A percentile compares a stretch with the other conserved stretches of the same genome.
Evolutionary conservation across 1,140 invertebrate genomes (phyloP).

Genomic region (Drosophila cardini): DNA sequence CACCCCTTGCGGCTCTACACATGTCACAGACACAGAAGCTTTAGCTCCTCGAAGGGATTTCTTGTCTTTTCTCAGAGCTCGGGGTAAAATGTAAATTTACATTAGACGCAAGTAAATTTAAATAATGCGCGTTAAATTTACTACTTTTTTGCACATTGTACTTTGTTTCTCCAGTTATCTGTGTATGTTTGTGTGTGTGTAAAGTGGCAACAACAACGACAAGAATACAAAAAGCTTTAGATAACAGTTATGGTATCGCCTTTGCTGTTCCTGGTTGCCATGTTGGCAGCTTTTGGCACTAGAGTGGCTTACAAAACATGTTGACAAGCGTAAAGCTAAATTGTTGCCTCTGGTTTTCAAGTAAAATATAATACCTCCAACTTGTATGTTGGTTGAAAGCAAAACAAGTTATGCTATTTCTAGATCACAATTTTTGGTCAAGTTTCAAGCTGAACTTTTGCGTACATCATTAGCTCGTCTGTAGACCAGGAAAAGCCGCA

Average conservation of each 20-base stretch:
- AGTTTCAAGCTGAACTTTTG: not conserved
- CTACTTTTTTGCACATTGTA: conserved; percentile 66
- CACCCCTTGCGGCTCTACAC: conserved; percentile 20
- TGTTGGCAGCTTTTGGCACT: conserved; percentile 49
- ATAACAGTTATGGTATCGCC: conserved; percentile 77
- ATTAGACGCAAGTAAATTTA: conserved; percentile 81
- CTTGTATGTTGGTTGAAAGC: not conserved
- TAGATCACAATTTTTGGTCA: conserved; percentile 3
- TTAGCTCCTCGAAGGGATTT: conserved; percentile 71
- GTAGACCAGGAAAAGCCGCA: not conserved
- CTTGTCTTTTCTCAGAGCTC: conserved; percentile 37
- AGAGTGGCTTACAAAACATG: conserved; percentile 72
- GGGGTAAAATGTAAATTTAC: conserved; percentile 76
- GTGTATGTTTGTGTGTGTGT: conserved; percentile 12
- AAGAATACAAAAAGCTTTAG: conserved; percentile 62
- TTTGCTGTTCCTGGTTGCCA: conserved; percentile 50
- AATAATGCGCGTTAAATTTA: conserved; percentile 81
- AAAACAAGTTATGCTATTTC: not conserved
- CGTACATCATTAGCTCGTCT: conserved; percentile 1
- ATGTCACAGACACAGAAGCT: conserved; percentile 53
- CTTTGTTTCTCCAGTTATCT: conserved; percentile 27
- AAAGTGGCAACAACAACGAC: not conserved
- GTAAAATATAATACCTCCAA: no score
- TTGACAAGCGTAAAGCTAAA: conserved; percentile 77
- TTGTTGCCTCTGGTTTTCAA: conserved; percentile 53